Conservation (phyloP, 2,797 vertebrate genomes). For the Falco peregrinus region DNA sequence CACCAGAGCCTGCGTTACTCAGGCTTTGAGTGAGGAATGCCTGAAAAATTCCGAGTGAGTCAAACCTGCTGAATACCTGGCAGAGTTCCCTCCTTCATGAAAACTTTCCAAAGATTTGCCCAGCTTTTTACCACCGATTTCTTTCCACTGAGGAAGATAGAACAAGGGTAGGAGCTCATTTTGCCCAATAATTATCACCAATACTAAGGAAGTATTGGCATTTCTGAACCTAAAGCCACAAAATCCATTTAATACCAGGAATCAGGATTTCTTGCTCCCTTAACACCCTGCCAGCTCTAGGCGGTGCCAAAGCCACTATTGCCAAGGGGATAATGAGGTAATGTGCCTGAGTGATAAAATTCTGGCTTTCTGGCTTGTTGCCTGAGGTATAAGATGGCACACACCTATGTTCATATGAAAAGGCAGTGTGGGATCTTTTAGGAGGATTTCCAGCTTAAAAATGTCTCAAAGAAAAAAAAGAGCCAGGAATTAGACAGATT, state of each 20-base stretch:
- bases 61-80: constrained; percentile 27
- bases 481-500: neutral
- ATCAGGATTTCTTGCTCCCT: constrained; percentile 18
- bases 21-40: constrained; percentile 49
- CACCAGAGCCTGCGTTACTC: constrained; percentile 17
- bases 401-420: constrained; percentile 2
- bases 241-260: neutral
- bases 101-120: constrained; percentile 41
- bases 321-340: constrained; percentile 63
- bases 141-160: constrained; percentile 2
- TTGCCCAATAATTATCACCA: neutral
- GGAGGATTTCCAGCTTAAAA: constrained; percentile 6
- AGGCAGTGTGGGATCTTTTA: neutral
- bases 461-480: neutral
- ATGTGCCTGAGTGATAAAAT: constrained; percentile 40
- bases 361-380: neutral
- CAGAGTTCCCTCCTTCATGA: constrained; percentile 2
- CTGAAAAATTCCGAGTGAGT: neutral
- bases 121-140: neutral
- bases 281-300: constrained; percentile 5
- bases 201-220: neutral
- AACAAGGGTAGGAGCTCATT: neutral
- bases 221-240: neutral
- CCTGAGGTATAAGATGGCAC: neutral
- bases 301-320: constrained; percentile 49